A percentile compares a stretch with the other conserved stretches of the same genome.
Evolutionary conservation across 2,888 invertebrate genomes (phyloP).

Genomic region (Podotricha telesiphe): DNA sequence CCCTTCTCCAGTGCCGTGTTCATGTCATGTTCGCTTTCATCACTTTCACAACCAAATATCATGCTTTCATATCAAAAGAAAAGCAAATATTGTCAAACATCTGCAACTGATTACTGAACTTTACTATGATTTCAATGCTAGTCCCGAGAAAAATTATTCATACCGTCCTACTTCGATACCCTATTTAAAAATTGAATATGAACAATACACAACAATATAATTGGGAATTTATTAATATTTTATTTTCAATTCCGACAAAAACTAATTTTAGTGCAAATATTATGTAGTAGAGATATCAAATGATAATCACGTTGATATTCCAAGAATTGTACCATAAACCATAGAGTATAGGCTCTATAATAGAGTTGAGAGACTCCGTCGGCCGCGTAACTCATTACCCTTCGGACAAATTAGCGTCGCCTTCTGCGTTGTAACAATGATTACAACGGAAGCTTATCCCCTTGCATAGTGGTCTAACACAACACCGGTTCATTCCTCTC

Average conservation of each 20-base stretch:
- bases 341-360: slow-evolving; percentile 17
- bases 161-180: not conserved
- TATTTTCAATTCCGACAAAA: too few relatives aligned
- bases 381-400: slow-evolving; percentile 67
- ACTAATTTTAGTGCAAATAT: not conserved
- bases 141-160: not conserved
- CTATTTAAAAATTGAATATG: not conserved
- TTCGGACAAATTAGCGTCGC: slow-evolving; percentile 71
- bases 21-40: slow-evolving; percentile 63
- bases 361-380: slow-evolving; percentile 50
- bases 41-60: slow-evolving; percentile 41
- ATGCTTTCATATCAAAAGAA: slow-evolving; percentile 16
- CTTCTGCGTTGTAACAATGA: slow-evolving; percentile 76
- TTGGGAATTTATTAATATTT: too few relatives aligned
- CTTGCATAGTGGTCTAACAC: slow-evolving; percentile 69
- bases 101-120: not conserved
- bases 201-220: too few relatives aligned
- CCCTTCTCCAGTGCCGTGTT: slow-evolving; percentile 66
- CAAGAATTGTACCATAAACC: slow-evolving; percentile 45
- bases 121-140: too few relatives aligned
- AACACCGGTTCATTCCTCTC: slow-evolving; percentile 62
- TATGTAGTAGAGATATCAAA: not conserved
- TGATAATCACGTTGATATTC: not conserved
- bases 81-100: slow-evolving; percentile 4
- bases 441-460: slow-evolving; percentile 68